Base-by-base conservation (phyloP, 2,888 invertebrate genomes). In the Lymantria monacha region DNA sequence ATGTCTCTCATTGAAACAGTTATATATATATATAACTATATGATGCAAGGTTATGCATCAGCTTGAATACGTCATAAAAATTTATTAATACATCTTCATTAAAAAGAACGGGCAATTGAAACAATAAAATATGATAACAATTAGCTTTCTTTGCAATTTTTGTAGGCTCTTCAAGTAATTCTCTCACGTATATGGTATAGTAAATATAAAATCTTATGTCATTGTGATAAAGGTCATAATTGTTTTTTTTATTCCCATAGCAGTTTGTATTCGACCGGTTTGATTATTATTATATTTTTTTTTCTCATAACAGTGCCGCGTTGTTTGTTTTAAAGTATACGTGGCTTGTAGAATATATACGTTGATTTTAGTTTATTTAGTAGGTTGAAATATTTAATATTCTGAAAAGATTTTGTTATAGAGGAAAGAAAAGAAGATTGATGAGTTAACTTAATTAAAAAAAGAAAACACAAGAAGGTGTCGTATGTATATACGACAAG, bases 281-380 rank as follows among this genome's bases (percentile, higher is more conserved):
- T n/a, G n/a, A n/a, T n/a, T n/a, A n/a, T n/a, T n/a, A 33, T 33
- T 10, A 10, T 33, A 30, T 10, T 52, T 57, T 49, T 56, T 59
- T 47, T 54, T 69, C 66, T 53, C 69, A 69, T 61, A 69, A 67
- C 57, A 66, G 37, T 55, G 52, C 46, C 48, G 58, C 51, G 55
- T 55, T 57, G 55, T 63, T 59, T 62, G 56, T 56, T 50, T 51
- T 40, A 45, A 30, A 13, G n/a, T 48, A 49, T 46, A 51, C 52
- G 9, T 33, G 9, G 33, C 1, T 33, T 33, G 33, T 33, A 33
- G 10, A 33, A 33, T 33, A n/a, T n/a, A n/a, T n/a, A n/a, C n/a
- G n/a, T n/a, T n/a, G n/a, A n/a, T n/a, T n/a, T n/a, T n/a, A n/a
- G n/a, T n/a, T n/a, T n/a, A n/a, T n/a, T n/a, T n/a, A n/a, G n/a